These are phyloP conservation scores for Rhinoderma darwinii DNA, from an alignment of 2,113 vertebrate genomes.

Conservation along the genomic window DNA sequence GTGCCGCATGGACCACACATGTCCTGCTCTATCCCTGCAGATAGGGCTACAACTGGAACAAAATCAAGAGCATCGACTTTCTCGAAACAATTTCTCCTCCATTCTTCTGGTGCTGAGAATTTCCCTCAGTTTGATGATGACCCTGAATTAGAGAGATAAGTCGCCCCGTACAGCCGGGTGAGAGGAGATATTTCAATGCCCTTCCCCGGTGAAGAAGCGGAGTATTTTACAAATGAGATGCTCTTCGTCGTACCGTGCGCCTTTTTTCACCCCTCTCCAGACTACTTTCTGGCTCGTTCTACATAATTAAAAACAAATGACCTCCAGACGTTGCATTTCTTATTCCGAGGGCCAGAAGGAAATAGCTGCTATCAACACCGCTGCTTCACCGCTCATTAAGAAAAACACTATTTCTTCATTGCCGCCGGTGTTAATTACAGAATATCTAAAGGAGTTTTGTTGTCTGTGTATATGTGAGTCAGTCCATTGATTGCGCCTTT, in stretches of 20 bases:
- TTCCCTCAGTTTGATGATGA: constrained; percentile 23
- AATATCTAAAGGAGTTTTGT: background rate
- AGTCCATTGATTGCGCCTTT: background rate
- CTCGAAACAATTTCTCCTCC: background rate
- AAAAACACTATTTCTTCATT: background rate
- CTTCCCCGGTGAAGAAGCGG: background rate
- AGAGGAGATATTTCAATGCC: background rate
- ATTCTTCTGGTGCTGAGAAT: background rate
- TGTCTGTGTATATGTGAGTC: background rate
- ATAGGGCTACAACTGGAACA: constrained; percentile 20
- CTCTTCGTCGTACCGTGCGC: background rate
- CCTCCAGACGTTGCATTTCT: background rate
- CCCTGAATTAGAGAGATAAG: constrained; percentile 30
- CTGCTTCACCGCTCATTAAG: background rate
- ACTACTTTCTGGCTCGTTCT: background rate
- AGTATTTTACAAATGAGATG: background rate
- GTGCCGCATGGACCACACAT: too few relatives aligned
- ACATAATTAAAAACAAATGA: constrained; percentile 1
- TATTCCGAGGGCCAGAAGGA: background rate
- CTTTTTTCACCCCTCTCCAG: background rate
- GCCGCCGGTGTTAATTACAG: background rate
- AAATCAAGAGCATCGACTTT: background rate
- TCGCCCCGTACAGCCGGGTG: background rate
- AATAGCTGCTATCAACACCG: background rate
- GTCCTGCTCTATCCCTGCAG: background rate